phyloP scores from a whole-genome alignment of 2,888 invertebrate genomes.

The Brenthis daphne region DNA sequence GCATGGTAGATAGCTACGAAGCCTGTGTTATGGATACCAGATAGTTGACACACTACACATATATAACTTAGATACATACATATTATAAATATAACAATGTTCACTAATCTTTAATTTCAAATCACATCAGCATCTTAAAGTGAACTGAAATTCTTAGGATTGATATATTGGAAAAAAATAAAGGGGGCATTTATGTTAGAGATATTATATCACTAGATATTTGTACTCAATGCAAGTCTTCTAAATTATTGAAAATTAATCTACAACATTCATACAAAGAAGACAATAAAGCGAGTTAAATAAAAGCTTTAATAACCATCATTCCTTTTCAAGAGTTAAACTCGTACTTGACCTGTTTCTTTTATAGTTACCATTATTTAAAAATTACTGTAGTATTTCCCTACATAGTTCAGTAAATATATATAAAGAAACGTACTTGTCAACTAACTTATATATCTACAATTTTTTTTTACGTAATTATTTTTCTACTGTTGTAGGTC shows the following conservation, averaged over 20 bases:
- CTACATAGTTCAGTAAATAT: not conserved
- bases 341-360: constrained; percentile 13
- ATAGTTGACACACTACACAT: too few relatives aligned
- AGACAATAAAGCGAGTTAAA: constrained; percentile 15
- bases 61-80: too few relatives aligned
- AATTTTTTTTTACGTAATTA: not conserved
- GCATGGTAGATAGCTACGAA: too few relatives aligned
- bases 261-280: not conserved
- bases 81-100: too few relatives aligned
- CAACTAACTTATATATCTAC: constrained; percentile 2
- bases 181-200: too few relatives aligned
- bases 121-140: too few relatives aligned
- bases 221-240: not conserved
- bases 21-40: too few relatives aligned
- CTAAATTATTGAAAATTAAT: constrained; percentile 6
- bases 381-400: not conserved
- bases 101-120: too few relatives aligned
- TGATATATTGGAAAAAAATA: too few relatives aligned
- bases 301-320: constrained; percentile 12
- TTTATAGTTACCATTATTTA: constrained; percentile 10
- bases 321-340: constrained; percentile 15
- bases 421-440: constrained; percentile 12
- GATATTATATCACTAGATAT: too few relatives aligned
- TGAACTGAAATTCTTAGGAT: too few relatives aligned
- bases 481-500: too few relatives aligned